Evolutionary conservation across 2,888 invertebrate species (phyloP).

Genomic region (Eulithis prunata): DNA sequence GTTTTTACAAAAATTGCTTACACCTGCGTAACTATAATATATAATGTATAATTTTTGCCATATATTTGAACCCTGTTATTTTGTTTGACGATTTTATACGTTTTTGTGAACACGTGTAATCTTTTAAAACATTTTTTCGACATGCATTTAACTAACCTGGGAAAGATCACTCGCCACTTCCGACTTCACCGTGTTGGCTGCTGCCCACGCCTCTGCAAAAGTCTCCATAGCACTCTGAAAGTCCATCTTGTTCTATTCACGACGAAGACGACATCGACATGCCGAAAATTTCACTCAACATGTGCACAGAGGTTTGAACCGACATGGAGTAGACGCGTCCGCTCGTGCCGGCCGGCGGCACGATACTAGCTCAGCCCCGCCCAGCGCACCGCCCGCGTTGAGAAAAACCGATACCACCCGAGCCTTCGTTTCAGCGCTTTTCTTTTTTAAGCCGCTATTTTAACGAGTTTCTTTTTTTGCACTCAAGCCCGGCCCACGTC

Average conservation of each 20-base stretch:
- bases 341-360: slow-evolving; percentile 86
- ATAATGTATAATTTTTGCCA: no score
- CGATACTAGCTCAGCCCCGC: slow-evolving; percentile 84
- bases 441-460: slow-evolving; percentile 84
- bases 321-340: slow-evolving; percentile 64
- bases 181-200: slow-evolving; percentile 89
- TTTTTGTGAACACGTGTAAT: slow-evolving; percentile 6
- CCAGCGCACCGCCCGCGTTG: slow-evolving; percentile 79
- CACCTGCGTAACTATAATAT: no score
- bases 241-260: slow-evolving; percentile 90
- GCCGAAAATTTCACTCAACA: slow-evolving; percentile 76
- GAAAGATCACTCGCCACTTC: slow-evolving; percentile 85
- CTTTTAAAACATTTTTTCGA: background rate
- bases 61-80: background rate
- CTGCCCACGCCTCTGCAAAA: slow-evolving; percentile 98
- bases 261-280: slow-evolving; percentile 81
- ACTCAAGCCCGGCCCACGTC: slow-evolving; percentile 79
- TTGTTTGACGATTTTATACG: background rate
- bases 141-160: slow-evolving; percentile 84
- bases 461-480: slow-evolving; percentile 78
- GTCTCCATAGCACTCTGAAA: slow-evolving; percentile 99
- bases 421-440: slow-evolving; percentile 84
- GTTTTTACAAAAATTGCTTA: background rate
- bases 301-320: slow-evolving; percentile 61
- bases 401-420: slow-evolving; percentile 83